Percentiles rank a stretch among this genome's conserved stretches.
These are phyloP conservation scores for Gonocerus acuteangulatus DNA, from an alignment of 2,888 invertebrate genomes.

Conservation along the genomic window DNA sequence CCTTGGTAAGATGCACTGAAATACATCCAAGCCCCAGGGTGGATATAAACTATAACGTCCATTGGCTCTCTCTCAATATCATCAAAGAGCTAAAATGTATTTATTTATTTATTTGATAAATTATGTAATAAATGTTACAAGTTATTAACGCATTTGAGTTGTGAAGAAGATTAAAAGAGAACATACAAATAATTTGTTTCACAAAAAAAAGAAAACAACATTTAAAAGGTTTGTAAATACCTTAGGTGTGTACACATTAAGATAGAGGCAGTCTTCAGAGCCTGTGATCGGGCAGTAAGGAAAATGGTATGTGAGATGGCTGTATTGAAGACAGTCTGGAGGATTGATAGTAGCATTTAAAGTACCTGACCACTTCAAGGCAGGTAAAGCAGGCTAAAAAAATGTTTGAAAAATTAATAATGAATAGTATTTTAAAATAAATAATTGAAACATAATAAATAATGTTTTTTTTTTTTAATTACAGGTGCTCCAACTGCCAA, in stretches of 20 bases:
- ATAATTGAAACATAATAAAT: too few species aligned
- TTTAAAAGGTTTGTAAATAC: conserved; percentile 39
- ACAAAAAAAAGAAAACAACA: not conserved
- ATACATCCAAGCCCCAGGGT: conserved; percentile 40
- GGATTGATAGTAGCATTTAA: conserved; percentile 59
- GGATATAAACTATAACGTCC: conserved; percentile 42
- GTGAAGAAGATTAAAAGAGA: not conserved
- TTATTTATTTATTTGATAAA: not conserved
- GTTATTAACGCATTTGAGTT: not conserved
- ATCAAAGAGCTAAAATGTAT: conserved; percentile 17
- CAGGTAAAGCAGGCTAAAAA: conserved; percentile 49
- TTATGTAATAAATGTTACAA: not conserved
- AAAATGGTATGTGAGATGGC: conserved; percentile 43
- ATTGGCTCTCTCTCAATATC: conserved; percentile 37
- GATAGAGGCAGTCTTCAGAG: conserved; percentile 59
- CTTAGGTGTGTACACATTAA: conserved; percentile 56
- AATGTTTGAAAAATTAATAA: not conserved
- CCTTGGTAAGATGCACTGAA: conserved; percentile 37
- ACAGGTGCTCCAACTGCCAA: too few species aligned
- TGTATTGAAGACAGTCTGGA: conserved; percentile 57
- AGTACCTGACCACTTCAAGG: conserved; percentile 55
- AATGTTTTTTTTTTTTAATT: too few species aligned
- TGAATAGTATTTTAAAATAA: not conserved
- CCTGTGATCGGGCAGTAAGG: conserved; percentile 46
- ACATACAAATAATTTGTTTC: too few species aligned